A percentile compares a stretch with the other conserved stretches of the same genome.
Conservation (phyloP, 2,113 vertebrate genomes). For the Psittacus erithacus region DNA sequence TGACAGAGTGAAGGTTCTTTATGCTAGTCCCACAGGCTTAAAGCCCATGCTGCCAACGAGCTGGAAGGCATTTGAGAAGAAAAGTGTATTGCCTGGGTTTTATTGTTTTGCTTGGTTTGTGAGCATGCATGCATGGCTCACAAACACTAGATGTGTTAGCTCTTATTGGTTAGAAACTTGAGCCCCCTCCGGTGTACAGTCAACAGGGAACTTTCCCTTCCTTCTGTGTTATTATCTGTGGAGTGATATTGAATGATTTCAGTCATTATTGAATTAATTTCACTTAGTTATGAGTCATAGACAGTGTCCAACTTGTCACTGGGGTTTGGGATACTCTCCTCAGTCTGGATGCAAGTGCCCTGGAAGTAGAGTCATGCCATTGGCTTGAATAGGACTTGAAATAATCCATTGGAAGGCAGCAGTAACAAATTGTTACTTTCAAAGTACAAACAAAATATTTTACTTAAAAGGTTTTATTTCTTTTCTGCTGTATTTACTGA, state of each 20-base stretch:
- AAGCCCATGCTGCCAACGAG: background rate
- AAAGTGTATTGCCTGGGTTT: background rate
- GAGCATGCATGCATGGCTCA: background rate
- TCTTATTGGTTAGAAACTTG: background rate
- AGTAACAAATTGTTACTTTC: background rate
- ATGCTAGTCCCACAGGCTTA: background rate
- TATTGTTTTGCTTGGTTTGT: background rate
- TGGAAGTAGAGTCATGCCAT: background rate
- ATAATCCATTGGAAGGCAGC: background rate
- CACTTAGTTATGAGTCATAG: background rate
- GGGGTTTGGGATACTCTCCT: background rate
- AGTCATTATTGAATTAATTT: background rate
- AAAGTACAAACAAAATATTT: background rate
- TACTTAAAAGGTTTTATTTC: background rate
- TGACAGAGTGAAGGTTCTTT: background rate
- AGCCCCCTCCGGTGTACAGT: background rate
- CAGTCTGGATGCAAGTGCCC: background rate
- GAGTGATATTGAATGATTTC: background rate
- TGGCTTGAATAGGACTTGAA: background rate
- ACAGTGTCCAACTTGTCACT: rapidly evolving
- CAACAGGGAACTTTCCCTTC: background rate
- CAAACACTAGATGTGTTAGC: background rate
- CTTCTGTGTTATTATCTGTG: background rate
- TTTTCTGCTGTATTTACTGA: background rate
- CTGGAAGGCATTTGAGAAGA: background rate